Base-by-base conservation (phyloP, 2,797 vertebrate genomes). In the Microctenopoma stevenorrisi region DNA sequence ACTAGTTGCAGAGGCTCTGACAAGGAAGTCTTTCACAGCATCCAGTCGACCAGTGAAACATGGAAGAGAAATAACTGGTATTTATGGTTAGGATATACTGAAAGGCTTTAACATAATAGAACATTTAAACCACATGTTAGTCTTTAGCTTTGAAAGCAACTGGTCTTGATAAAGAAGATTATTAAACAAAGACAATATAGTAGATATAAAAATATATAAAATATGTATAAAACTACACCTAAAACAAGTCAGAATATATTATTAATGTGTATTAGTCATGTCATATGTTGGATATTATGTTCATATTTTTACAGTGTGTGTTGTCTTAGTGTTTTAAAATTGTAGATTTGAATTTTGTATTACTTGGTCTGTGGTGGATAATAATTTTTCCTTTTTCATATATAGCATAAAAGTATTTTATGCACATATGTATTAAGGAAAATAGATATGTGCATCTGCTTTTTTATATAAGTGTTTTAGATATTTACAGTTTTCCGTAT, bases 1-100 rank as follows among this genome's bases (percentile, higher is more conserved):
- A 68, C 8, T 60, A 25, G 40, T 43, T 46, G 46, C 25, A 67
- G 53, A 15, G 42, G 28, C 51, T 54, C 68, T 76, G 72, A 70
- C 77, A 70, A 68, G 53, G 53, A 79, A 51, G 47, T 54, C 56
- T 33, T 59, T 46, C 56, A 38, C 12, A 55, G 48, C n/a, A 10
- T 57, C 22, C 14, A 63, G 50, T 53, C 47, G 42, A 33, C 69
- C 47, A 48, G 43, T 46, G 7, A 35, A 64, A 68, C 42, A 18
- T 28, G 63, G 16, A 72, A 59, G 33, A 79, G 68, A 62, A 81
- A 82, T 55, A 74, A 59, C 55, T 74, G 55, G 64, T 68, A 22
- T 22, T 22, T 22, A 69, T 28, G 50, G 57, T 57, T 49, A 61
- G 76, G 58, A 72, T 64, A 70, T 22, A 65, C 38, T 57, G 33